phyloP scores from a whole-genome alignment of 2,113 vertebrate genomes.

The Entomyzon cyanotis region DNA sequence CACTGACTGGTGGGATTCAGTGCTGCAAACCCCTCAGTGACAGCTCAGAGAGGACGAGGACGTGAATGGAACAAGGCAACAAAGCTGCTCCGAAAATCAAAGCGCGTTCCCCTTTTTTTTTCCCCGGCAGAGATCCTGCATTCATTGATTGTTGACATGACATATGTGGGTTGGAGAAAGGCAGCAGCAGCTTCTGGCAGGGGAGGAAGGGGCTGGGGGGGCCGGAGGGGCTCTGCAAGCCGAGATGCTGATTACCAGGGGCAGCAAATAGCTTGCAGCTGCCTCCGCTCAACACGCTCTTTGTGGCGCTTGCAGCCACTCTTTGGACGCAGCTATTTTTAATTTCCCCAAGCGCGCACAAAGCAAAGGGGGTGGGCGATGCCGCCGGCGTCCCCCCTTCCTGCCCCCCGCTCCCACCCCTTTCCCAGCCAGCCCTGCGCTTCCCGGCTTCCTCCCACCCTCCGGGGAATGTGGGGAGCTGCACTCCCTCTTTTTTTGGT shows the following conservation, averaged over 20 bases:
- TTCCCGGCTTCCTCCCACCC: slow-evolving; percentile 19
- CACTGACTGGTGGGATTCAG: not conserved
- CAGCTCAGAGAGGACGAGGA: not conserved
- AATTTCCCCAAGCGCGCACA: slow-evolving; percentile 49
- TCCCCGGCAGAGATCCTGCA: not conserved
- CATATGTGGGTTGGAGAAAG: slow-evolving; percentile 46
- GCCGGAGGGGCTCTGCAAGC: not conserved
- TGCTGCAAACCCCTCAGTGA: not conserved
- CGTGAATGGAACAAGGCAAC: not conserved
- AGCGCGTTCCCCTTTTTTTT: not conserved
- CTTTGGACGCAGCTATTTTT: slow-evolving; percentile 68
- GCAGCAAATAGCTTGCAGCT: slow-evolving; percentile 61
- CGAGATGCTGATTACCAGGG: slow-evolving; percentile 39
- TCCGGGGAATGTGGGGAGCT: not conserved
- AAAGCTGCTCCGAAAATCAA: slow-evolving; percentile 25
- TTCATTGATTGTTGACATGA: slow-evolving; percentile 47
- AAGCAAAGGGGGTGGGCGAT: slow-evolving; percentile 10
- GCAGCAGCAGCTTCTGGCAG: slow-evolving; percentile 21
- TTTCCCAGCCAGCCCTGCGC: not conserved
- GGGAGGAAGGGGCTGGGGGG: slow-evolving; percentile 6
- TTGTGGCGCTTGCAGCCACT: slow-evolving; percentile 26
- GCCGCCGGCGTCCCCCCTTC: slow-evolving; percentile 13
- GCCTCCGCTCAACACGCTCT: slow-evolving; percentile 36
- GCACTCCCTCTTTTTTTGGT: not conserved
- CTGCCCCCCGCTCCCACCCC: not conserved